Base-by-base conservation (phyloP, 2,797 vertebrate genomes). In the Acanthurus tractus region DNA sequence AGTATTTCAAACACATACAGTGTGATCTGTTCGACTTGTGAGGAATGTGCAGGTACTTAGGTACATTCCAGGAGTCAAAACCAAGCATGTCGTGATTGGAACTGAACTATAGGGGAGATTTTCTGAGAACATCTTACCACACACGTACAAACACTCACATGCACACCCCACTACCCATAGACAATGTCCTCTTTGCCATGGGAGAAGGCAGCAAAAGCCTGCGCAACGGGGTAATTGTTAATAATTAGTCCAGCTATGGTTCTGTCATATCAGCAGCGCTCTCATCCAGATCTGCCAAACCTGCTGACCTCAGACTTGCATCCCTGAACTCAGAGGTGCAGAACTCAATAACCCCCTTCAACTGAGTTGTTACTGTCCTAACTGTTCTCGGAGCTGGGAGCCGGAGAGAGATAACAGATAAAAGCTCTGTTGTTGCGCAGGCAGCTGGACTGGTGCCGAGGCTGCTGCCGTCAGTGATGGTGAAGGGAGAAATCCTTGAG, bases 181-280 rank as follows among this genome's bases (percentile, higher is more conserved):
- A 20, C n/a, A 8, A 63, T 55, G 73, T 50, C 52, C 54, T 70
- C 74, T 48, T 58, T 14, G 13, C 48, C 64, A 49, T n/a, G 76
- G 15, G 70, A 64, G 63, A 61, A 20, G 1, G 5, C 55, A 8
- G 38, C 8, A 45, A 58, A 50, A 29, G 6, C 14, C 67, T n/a
- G 48, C 50, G 44, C 22, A 79, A 70, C 23, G 34, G 36, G 63
- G 29, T 79, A 64, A 70, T 81, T 76, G 86, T 94, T 92, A 92
- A 93, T 91, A 87, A 92, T 92, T 93, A 88, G 63, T 76, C 72
- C 49, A 73, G 65, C 59, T 56, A 1, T 1, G 6, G 59, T 88
- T 84, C 63, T 87, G 90, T 84, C 84, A 63, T 40, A 55, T 93
- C 90, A 92, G 92, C 92, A 90, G 85, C 18, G 77, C 76, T 76